Evolutionary conservation across 2,797 vertebrate species (phyloP).

Genomic region (Philypnodon macrostomus): DNA sequence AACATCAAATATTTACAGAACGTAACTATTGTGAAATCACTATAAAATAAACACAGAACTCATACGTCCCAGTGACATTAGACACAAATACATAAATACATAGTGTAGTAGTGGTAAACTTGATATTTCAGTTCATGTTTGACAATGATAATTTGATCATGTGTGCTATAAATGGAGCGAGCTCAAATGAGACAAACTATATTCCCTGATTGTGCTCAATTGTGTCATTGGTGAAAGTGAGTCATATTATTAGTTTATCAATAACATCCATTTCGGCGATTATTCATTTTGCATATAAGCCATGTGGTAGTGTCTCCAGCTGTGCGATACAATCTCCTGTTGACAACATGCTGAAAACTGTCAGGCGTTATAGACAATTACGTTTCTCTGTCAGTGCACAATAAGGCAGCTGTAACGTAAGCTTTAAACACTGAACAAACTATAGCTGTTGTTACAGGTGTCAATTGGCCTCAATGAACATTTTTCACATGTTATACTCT

Average conservation of each 20-base stretch:
- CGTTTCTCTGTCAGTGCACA: neutral
- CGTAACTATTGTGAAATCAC: too few relatives aligned
- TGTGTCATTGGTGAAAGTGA: neutral
- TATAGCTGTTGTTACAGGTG: neutral
- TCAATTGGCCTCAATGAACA: too few relatives aligned
- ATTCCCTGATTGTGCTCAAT: neutral
- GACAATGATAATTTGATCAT: neutral
- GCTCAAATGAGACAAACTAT: neutral
- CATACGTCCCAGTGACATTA: too few relatives aligned
- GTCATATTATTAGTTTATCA: neutral
- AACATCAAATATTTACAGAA: too few relatives aligned
- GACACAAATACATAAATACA: too few relatives aligned
- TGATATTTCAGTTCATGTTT: neutral
- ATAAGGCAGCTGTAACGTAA: neutral
- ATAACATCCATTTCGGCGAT: neutral
- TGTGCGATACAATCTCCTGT: neutral
- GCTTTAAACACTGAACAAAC: neutral
- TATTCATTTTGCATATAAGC: neutral
- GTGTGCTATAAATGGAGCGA: neutral
- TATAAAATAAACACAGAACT: too few relatives aligned
- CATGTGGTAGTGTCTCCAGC: conserved; percentile 3
- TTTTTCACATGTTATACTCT: too few relatives aligned
- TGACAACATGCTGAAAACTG: neutral
- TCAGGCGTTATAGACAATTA: neutral
- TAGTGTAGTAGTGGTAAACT: neutral